Conservation (phyloP, 23 tunicate species). For the Clavelina lepadiformis region DNA sequence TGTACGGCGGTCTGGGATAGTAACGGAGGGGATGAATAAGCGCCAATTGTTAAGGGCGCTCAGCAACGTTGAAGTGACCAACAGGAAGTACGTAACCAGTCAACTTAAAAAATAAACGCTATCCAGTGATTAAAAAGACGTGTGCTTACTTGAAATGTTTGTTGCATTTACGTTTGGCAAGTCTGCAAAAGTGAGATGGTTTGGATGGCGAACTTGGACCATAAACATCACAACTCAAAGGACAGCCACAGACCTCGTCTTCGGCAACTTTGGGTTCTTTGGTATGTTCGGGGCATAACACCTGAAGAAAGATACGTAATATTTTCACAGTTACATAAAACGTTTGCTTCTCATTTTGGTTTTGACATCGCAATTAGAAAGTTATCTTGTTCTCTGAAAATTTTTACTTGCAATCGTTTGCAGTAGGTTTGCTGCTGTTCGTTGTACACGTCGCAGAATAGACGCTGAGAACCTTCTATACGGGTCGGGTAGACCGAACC, state of each 20-base stretch:
- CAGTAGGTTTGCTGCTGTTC: conserved; percentile 87
- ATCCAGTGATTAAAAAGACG: too few relatives aligned
- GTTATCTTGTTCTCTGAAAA: background rate
- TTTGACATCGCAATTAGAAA: background rate
- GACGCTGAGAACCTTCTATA: conserved; percentile 83
- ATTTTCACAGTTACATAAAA: background rate
- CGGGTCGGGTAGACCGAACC: conserved; percentile 84
- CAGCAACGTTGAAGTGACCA: too few relatives aligned
- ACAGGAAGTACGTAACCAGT: too few relatives aligned
- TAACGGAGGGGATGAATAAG: background rate
- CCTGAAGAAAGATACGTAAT: conserved; percentile 20
- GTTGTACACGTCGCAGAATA: conserved; percentile 87
- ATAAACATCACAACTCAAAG: conserved; percentile 59
- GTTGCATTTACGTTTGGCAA: conserved; percentile 70
- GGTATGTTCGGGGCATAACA: conserved; percentile 90
- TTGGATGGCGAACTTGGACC: conserved; percentile 30
- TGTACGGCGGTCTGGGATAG: too few relatives aligned
- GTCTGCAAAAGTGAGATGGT: conserved; percentile 62
- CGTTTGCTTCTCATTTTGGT: background rate
- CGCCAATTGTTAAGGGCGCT: background rate
- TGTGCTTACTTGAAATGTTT: conserved; percentile 61
- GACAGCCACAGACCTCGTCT: conserved; percentile 87
- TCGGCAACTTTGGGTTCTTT: conserved; percentile 81
- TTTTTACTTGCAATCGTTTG: conserved; percentile 67
- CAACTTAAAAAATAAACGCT: too few relatives aligned